Conservation (phyloP, 2,113 vertebrate genomes). For the Lagenorhynchus albirostris region DNA sequence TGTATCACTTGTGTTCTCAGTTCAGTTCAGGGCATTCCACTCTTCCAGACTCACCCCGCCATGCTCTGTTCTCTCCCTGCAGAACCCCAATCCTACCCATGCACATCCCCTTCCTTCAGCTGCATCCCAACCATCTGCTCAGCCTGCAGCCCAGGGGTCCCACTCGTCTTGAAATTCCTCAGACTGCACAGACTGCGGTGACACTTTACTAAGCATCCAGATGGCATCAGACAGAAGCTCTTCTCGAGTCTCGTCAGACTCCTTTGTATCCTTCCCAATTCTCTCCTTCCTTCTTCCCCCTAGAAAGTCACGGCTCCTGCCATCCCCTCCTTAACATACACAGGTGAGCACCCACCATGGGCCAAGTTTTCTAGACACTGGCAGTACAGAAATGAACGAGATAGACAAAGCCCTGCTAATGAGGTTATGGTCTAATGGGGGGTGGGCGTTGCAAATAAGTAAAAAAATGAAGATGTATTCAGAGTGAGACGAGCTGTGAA, state of each 20-base stretch:
- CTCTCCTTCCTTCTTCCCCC: not conserved
- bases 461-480: not conserved
- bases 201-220: not conserved
- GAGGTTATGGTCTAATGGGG: not conserved
- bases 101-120: not conserved
- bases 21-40: not conserved
- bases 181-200: not conserved
- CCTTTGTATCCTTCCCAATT: not conserved
- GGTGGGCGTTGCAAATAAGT: not conserved
- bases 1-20: not conserved
- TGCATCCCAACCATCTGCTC: too few species aligned
- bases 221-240: not conserved
- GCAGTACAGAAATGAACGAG: not conserved
- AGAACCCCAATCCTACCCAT: not conserved
- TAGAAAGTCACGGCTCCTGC: not conserved
- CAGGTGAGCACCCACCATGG: not conserved
- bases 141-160: not conserved
- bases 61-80: not conserved
- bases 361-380: not conserved
- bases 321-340: too few species aligned
- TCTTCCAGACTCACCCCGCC: not conserved
- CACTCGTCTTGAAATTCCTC: not conserved
- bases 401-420: not conserved
- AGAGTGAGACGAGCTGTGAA: not conserved
- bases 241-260: not conserved